Conservation (phyloP, 2,113 vertebrate genomes). For the Dasyprocta punctata region DNA sequence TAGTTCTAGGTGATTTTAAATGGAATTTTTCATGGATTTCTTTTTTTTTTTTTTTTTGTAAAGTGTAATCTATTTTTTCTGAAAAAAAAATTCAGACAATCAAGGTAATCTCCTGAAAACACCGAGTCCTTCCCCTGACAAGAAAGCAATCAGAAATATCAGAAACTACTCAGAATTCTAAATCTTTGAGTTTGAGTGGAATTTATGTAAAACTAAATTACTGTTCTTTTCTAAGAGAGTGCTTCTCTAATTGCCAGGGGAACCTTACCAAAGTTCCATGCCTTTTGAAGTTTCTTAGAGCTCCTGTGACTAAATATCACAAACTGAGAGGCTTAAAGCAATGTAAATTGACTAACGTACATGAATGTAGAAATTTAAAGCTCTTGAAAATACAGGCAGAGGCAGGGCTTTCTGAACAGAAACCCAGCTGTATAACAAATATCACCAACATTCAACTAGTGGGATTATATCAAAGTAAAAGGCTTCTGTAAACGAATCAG, state of each 20-base stretch:
- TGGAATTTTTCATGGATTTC: neutral
- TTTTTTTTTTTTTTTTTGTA: neutral
- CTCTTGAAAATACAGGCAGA: neutral
- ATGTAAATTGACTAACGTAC: neutral
- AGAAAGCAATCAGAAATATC: neutral
- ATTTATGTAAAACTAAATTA: neutral
- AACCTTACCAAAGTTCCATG: neutral
- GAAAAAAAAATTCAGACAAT: neutral
- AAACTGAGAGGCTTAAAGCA: neutral
- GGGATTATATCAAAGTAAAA: neutral
- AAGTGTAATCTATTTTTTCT: neutral
- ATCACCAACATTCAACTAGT: neutral
- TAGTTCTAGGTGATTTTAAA: neutral
- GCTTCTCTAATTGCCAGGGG: neutral
- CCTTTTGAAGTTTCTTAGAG: neutral
- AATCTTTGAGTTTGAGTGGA: neutral
- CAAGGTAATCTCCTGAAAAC: constrained; percentile 6
- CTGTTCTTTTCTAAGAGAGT: neutral
- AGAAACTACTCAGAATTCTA: neutral
- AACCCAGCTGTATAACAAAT: neutral
- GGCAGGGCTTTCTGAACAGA: neutral
- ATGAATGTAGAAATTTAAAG: neutral
- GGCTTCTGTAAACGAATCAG: neutral
- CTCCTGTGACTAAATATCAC: neutral
- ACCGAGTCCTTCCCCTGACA: neutral